Conservation (phyloP, 2,113 vertebrate species). For the Brachyhypopomus gauderio region DNA sequence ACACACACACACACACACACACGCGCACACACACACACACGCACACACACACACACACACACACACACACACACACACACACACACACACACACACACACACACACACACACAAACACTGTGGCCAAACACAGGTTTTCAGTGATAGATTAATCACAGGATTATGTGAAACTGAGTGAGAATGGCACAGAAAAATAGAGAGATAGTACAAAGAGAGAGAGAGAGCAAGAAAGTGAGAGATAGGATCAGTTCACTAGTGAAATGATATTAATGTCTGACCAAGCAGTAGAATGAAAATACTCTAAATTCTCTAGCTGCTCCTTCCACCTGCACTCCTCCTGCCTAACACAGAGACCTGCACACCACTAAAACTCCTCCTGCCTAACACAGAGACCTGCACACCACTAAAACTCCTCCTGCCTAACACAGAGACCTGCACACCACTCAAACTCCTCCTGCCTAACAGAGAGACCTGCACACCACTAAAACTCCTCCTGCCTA, state of each 20-base stretch:
- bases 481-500: not conserved
- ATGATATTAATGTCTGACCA: not conserved
- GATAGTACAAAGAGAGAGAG: too few relatives aligned
- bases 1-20: not conserved
- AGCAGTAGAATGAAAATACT: not conserved
- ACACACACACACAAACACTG: constrained; percentile 15
- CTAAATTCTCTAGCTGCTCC: not conserved
- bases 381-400: not conserved
- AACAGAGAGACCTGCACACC: not conserved
- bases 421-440: too few relatives aligned
- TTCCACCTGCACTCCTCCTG: not conserved
- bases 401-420: too few relatives aligned
- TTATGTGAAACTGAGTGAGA: too few relatives aligned
- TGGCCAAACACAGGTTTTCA: not conserved
- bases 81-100: not conserved
- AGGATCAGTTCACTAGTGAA: not conserved
- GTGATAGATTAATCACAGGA: too few relatives aligned
- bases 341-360: not conserved
- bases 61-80: not conserved
- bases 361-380: not conserved
- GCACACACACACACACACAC: too few relatives aligned
- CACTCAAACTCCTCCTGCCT: not conserved
- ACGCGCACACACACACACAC: too few relatives aligned
- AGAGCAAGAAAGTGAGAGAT: not conserved
- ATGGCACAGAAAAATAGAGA: too few relatives aligned